A percentile compares a stretch with the other conserved stretches of the same genome.
phyloP scores from a whole-genome alignment of 2,113 vertebrate species.

The Pterocles burchelli region DNA sequence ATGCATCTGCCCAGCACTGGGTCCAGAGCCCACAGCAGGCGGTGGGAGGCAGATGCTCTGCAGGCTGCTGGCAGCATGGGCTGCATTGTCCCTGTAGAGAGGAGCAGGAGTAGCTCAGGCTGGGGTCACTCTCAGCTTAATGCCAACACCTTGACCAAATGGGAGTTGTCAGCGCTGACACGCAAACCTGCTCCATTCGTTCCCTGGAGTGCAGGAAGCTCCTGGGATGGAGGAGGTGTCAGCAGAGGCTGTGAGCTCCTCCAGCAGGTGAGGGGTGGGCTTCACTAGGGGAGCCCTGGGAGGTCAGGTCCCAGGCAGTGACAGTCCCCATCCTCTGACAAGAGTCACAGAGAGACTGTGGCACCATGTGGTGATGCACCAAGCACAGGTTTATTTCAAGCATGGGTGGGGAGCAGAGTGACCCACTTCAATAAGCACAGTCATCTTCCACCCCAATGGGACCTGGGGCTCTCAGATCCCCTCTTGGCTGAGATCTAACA shows the following conservation, averaged over 20 bases:
- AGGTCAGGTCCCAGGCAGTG: background rate
- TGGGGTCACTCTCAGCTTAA: background rate
- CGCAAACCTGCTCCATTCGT: rapidly evolving
- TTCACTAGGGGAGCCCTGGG: background rate
- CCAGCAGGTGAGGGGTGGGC: background rate
- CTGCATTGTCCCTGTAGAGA: background rate
- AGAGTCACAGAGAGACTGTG: background rate
- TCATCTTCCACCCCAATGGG: background rate
- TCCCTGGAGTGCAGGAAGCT: background rate
- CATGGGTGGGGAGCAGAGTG: background rate
- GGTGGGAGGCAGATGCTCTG: background rate
- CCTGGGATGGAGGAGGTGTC: background rate
- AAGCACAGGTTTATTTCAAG: background rate
- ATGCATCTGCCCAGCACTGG: rapidly evolving
- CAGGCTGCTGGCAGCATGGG: background rate
- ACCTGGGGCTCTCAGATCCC: background rate
- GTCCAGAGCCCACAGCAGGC: background rate
- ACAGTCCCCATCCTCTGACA: background rate
- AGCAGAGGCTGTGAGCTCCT: background rate
- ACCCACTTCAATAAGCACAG: background rate
- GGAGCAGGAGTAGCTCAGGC: background rate
- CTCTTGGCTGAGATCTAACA: background rate
- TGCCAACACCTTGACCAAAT: background rate
- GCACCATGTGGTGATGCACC: background rate
- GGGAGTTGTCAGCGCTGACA: rapidly evolving